Percentiles rank a stretch among this genome's conserved stretches.
Conservation (phyloP, 1,140 invertebrate genomes). For the Drosophila funebris region DNA sequence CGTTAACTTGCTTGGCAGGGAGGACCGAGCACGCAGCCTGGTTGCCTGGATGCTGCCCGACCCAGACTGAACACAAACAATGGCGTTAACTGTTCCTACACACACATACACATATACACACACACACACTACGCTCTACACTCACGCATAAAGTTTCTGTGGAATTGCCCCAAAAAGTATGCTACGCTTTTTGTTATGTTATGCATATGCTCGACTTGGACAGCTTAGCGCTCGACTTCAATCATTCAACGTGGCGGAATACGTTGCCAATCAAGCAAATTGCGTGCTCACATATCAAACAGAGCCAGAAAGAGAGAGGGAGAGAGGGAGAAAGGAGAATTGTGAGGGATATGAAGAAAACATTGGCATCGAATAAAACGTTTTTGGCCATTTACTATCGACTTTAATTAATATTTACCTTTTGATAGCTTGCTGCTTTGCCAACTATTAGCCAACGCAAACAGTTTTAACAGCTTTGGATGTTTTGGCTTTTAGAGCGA, state of each 20-base stretch:
- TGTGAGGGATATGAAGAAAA: background rate
- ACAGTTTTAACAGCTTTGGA: constrained; percentile 78
- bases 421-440: constrained; percentile 44
- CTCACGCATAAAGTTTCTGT: background rate
- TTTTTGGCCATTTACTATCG: constrained; percentile 75
- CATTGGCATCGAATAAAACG: constrained; percentile 48
- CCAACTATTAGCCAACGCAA: constrained; percentile 73
- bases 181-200: constrained; percentile 65
- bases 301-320: constrained; percentile 7
- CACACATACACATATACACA: constrained; percentile 27
- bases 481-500: constrained; percentile 63
- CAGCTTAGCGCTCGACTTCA: constrained; percentile 59
- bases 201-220: constrained; percentile 53
- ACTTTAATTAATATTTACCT: constrained; percentile 23
- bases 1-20: constrained; percentile 58
- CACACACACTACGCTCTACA: background rate
- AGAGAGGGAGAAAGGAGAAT: constrained; percentile 19
- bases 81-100: constrained; percentile 58
- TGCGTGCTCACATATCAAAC: constrained; percentile 78
- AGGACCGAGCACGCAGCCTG: background rate
- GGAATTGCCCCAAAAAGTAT: constrained; percentile 49
- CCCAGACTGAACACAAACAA: constrained; percentile 65
- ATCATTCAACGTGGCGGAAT: constrained; percentile 53
- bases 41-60: constrained; percentile 56
- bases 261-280: constrained; percentile 75